Evolutionary conservation across 2,113 vertebrate genomes (phyloP).

Genomic region (Nycticebus coucang): DNA sequence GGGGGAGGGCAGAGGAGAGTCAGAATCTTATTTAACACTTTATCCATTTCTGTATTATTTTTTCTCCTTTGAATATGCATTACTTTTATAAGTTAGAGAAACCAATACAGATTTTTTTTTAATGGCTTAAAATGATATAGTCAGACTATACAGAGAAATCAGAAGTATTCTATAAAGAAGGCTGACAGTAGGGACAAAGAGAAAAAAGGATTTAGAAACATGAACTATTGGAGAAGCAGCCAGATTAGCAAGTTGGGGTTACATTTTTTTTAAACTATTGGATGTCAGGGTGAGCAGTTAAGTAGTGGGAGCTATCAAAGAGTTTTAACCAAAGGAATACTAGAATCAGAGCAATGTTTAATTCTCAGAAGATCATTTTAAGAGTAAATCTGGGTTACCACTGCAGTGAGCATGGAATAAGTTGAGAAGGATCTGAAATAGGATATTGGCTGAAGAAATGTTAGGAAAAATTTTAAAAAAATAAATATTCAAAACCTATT

Average conservation of each 20-base stretch:
- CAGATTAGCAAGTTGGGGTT: conserved; percentile 9
- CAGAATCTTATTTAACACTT: conserved; percentile 15
- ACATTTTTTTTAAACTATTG: conserved; percentile 10
- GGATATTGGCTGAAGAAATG: not conserved
- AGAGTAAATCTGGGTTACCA: not conserved
- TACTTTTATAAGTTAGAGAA: conserved; percentile 59
- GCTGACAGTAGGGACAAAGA: conserved; percentile 34
- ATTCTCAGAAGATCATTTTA: conserved; percentile 39
- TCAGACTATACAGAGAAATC: not conserved
- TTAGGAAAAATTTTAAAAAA: not conserved
- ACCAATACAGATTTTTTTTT: conserved; percentile 26
- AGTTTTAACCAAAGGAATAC: not conserved
- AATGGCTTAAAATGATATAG: conserved; percentile 39
- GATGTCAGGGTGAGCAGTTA: conserved; percentile 27
- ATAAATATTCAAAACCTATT: not conserved
- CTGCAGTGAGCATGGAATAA: not conserved
- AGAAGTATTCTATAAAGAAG: not conserved
- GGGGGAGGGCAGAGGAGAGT: not conserved
- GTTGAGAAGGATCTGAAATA: conserved; percentile 11
- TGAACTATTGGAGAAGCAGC: not conserved
- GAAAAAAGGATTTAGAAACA: conserved; percentile 61
- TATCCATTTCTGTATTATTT: not conserved
- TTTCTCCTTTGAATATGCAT: not conserved
- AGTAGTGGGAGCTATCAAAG: not conserved
- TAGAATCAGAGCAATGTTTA: conserved; percentile 29